A percentile compares a stretch with the other conserved stretches of the same genome.
These are phyloP conservation scores for Antedon mediterranea DNA, from an alignment of 53 echinoderm and acorn worm genomes.

Conservation along the genomic window DNA sequence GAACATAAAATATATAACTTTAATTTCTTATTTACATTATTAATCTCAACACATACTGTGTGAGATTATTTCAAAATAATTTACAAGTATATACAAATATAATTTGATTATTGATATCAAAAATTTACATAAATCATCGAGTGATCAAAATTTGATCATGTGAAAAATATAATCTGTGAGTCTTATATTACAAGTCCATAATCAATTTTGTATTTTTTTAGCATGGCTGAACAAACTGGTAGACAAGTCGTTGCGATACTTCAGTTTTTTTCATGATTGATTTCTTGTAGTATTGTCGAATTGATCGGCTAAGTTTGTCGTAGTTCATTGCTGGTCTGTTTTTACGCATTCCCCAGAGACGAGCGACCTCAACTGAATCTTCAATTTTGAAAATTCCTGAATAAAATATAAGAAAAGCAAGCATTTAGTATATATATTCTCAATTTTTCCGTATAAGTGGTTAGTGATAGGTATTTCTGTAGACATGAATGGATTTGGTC, in stretches of 20 bases:
- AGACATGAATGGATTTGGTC: too few relatives aligned
- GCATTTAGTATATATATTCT: too few relatives aligned
- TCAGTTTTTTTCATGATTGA: constrained; percentile 98
- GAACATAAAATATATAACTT: background rate
- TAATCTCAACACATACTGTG: background rate
- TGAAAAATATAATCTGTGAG: background rate
- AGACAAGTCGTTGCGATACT: constrained; percentile 80
- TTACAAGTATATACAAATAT: background rate
- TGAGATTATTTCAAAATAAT: background rate
- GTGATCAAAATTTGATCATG: background rate
- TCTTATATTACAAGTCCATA: background rate
- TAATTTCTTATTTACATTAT: background rate
- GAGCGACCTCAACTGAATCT: constrained; percentile 87
- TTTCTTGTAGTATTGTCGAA: constrained; percentile 94
- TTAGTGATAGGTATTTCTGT: too few relatives aligned
- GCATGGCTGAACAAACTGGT: constrained; percentile 89
- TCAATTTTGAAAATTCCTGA: constrained; percentile 95
- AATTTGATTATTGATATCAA: background rate
- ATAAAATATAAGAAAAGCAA: background rate
- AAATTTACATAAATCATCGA: background rate
- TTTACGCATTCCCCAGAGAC: constrained; percentile 84
- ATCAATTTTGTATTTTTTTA: constrained; percentile 3
- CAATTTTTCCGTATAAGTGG: too few relatives aligned
- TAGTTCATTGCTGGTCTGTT: constrained; percentile 98
- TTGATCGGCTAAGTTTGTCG: constrained; percentile 92